These are phyloP conservation scores for Sphenopsis melanotis DNA, from an alignment of 2,797 vertebrate species.

Conservation along the genomic window DNA sequence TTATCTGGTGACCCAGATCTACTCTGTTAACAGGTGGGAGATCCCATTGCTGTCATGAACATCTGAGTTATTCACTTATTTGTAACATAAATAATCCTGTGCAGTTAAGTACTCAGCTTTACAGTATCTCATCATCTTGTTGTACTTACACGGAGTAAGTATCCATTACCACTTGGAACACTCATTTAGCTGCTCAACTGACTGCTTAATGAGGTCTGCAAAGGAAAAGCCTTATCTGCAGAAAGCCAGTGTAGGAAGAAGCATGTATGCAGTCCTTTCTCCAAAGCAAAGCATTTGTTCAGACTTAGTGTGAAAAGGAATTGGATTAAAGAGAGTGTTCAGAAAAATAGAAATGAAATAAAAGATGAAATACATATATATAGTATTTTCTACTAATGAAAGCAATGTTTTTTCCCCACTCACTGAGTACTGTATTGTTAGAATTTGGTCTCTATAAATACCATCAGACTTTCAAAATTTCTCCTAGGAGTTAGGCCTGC, in stretches of 20 bases:
- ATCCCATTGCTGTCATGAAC: background rate
- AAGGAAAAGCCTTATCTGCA: background rate
- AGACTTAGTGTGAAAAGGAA: background rate
- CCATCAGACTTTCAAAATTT: background rate
- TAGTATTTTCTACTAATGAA: background rate
- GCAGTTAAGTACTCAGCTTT: background rate
- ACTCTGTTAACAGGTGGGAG: background rate
- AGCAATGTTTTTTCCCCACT: background rate
- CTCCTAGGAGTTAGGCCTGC: background rate
- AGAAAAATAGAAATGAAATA: background rate
- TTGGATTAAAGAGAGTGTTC: background rate
- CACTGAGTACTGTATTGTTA: background rate
- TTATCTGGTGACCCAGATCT: background rate
- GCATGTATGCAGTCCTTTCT: background rate
- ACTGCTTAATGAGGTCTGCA: constrained; percentile 46
- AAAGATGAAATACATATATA: fast-evolving
- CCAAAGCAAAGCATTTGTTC: background rate
- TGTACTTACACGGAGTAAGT: constrained; percentile 42
- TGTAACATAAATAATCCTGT: background rate
- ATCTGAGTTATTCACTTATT: background rate
- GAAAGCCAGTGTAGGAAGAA: background rate
- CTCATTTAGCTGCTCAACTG: constrained; percentile 56
- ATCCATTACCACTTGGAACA: constrained; percentile 47
- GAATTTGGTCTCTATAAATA: background rate
- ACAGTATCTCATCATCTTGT: constrained; percentile 36